Evolutionary conservation across 1,140 invertebrate genomes (phyloP).

Genomic region (Antheraea mylitta): DNA sequence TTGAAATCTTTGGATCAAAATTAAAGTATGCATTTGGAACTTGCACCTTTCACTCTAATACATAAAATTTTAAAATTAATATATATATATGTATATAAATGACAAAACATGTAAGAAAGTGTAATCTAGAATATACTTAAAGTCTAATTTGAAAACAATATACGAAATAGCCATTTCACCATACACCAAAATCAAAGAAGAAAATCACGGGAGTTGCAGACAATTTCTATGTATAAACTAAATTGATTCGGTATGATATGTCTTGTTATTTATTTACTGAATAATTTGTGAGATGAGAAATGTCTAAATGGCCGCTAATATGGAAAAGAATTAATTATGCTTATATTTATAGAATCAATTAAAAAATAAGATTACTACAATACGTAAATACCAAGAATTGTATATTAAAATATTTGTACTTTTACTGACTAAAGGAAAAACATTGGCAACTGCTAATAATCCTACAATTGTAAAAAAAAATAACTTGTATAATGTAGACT

Average conservation of each 20-base stretch:
- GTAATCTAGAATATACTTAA: constrained; percentile 72
- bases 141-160: constrained; percentile 71
- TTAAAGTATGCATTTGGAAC: constrained; percentile 72
- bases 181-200: constrained; percentile 49
- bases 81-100: constrained; percentile 63
- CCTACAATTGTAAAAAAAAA: constrained; percentile 78
- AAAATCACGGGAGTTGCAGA: constrained; percentile 55
- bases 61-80: constrained; percentile 62
- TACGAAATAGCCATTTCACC: constrained; percentile 61
- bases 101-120: constrained; percentile 66
- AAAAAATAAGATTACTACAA: constrained; percentile 76
- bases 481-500: constrained; percentile 78
- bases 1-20: constrained; percentile 76
- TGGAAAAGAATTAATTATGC: constrained; percentile 72
- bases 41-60: constrained; percentile 73
- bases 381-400: constrained; percentile 80
- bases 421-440: constrained; percentile 81
- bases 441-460: constrained; percentile 79
- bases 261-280: constrained; percentile 66
- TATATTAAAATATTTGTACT: constrained; percentile 81
- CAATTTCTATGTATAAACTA: constrained; percentile 50
- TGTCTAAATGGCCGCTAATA: constrained; percentile 65
- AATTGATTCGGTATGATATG: constrained; percentile 74
- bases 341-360: constrained; percentile 75
- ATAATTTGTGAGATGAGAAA: constrained; percentile 67